These are phyloP conservation scores for Anarsia innoxiella DNA, from an alignment of 2,888 invertebrate species.

Conservation along the genomic window DNA sequence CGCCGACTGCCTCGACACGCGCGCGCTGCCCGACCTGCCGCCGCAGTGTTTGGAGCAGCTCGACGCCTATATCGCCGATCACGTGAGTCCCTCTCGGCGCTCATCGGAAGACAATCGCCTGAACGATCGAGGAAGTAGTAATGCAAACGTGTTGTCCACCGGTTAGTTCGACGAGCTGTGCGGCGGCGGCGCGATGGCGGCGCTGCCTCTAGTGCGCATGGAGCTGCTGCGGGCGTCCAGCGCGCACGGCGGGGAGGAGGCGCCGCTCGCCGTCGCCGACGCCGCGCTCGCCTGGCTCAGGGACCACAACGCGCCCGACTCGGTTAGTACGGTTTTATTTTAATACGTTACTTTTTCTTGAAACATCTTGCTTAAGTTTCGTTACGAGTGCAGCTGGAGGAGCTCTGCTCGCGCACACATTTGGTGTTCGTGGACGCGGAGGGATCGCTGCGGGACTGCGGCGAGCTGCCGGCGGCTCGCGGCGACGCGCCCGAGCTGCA, in stretches of 20 bases:
- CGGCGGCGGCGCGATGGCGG: constrained; percentile 76
- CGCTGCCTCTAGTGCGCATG: constrained; percentile 80
- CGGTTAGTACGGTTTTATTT: too few species aligned
- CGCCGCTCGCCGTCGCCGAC: constrained; percentile 75
- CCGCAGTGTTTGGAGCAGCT: constrained; percentile 65
- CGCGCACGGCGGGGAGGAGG: constrained; percentile 77
- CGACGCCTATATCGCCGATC: constrained; percentile 80
- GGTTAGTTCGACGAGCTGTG: constrained; percentile 81
- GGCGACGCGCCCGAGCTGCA: constrained; percentile 85
- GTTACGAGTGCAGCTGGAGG: constrained; percentile 41
- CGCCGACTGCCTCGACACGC: constrained; percentile 73
- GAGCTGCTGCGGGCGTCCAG: constrained; percentile 84
- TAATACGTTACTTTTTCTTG: too few species aligned
- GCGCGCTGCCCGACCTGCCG: constrained; percentile 79
- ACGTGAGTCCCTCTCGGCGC: constrained; percentile 61
- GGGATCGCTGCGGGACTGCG: constrained; percentile 86
- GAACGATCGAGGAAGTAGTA: neutral
- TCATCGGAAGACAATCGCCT: neutral
- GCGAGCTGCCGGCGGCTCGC: constrained; percentile 78
- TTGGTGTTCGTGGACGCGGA: constrained; percentile 84
- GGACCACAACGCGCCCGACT: constrained; percentile 31
- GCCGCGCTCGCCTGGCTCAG: constrained; percentile 79
- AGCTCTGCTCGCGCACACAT: constrained; percentile 79
- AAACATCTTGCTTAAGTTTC: too few species aligned
- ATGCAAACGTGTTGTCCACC: too few species aligned